A percentile compares a stretch with the other conserved stretches of the same genome.
phyloP scores from a whole-genome alignment of 1,140 invertebrate species.

The Anastrepha obliqua region DNA sequence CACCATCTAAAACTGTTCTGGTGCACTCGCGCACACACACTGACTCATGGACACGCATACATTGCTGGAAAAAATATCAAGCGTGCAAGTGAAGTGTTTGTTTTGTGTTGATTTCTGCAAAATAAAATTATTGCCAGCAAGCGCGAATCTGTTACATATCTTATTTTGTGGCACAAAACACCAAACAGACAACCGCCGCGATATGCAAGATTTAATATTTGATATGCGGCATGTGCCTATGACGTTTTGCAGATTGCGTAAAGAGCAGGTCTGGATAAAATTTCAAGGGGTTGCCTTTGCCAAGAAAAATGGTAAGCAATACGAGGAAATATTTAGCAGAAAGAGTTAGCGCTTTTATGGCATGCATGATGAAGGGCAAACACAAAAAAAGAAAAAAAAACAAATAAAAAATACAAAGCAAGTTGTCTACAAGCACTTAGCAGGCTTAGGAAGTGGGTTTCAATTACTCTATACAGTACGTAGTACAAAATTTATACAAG shows the following conservation, averaged over 20 bases:
- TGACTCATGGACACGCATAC: not conserved
- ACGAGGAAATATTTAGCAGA: not conserved
- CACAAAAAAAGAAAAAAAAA: too few relatives aligned
- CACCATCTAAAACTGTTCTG: not conserved
- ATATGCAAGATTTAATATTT: slow-evolving; percentile 19
- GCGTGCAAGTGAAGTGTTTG: not conserved
- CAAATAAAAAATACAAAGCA: not conserved
- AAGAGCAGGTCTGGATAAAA: not conserved
- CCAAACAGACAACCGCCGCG: not conserved
- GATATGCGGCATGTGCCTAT: slow-evolving; percentile 29
- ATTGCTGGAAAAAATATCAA: not conserved
- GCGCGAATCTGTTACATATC: not conserved
- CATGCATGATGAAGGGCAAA: not conserved
- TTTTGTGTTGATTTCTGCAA: not conserved
- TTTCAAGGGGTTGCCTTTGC: not conserved
- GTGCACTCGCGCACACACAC: not conserved
- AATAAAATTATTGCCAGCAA: not conserved
- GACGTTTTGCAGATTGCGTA: not conserved
- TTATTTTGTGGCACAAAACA: not conserved
- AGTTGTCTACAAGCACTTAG: not conserved
- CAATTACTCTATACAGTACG: not conserved
- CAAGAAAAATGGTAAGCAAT: not conserved
- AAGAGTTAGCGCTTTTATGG: not conserved
- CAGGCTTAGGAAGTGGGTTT: not conserved
- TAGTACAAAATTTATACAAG: too few relatives aligned